These are phyloP conservation scores for Psittacula echo DNA, from an alignment of 2,797 vertebrate genomes.

Conservation along the genomic window DNA sequence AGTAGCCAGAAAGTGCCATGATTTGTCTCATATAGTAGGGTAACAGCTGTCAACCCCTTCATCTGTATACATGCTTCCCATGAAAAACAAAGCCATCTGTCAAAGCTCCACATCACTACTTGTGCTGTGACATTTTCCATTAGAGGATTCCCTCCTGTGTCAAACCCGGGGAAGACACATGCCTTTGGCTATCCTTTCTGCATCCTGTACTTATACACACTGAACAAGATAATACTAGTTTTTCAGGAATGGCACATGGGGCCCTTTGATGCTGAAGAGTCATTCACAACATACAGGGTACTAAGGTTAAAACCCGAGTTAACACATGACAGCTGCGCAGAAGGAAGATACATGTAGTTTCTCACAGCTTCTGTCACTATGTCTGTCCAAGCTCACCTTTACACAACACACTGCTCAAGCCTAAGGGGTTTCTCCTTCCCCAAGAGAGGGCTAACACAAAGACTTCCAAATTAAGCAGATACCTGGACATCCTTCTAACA, in stretches of 20 bases:
- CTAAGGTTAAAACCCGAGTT: background rate
- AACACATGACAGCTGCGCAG: background rate
- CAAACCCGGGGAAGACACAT: background rate
- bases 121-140: background rate
- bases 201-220: background rate
- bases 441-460: background rate
- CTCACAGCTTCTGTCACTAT: background rate
- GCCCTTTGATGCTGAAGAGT: background rate
- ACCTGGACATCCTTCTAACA: background rate
- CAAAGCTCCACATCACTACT: background rate
- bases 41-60: background rate
- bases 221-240: background rate
- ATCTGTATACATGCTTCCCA: background rate
- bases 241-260: background rate
- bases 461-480: background rate
- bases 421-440: background rate
- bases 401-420: background rate
- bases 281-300: background rate
- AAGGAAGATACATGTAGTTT: accelerated
- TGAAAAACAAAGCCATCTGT: background rate
- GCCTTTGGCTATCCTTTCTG: conserved; percentile 31
- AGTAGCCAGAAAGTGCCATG: background rate
- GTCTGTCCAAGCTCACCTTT: background rate
- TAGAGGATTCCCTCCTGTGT: background rate
- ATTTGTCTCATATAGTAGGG: background rate